Base-by-base conservation (phyloP, 35 echinoderm and acorn worm species). In the Chiridota heheva region DNA sequence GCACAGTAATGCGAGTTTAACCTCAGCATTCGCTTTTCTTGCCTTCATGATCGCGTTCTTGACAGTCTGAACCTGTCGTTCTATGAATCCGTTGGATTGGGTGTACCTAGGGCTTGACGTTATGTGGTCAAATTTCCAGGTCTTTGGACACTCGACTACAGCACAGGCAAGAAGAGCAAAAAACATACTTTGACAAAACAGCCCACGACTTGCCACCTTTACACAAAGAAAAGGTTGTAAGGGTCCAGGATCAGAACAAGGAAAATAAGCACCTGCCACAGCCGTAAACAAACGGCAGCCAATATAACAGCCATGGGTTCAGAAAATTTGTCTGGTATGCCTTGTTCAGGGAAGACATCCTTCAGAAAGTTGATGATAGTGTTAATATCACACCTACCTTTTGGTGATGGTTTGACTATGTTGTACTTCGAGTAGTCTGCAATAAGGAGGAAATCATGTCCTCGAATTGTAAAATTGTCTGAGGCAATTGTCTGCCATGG, bases 61-160 rank as follows among this genome's bases (percentile, higher is more conserved):
- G 10, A 86, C 77, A 42, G 63, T 85, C 7, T 84, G 62, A 5
- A 91, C 46, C 36, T 49, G 63, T 3, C 82, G 63, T 35, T 86
- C 73, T 43, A 86, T 86, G 47, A 80, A 85, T 28, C 82, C 89
- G 43, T 91, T 91, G 0, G 89, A 91, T 18, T 84, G 61, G 5
- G 82, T 73, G 64, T 84, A 91, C 33, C 65, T 15, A 25, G 80
- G 72, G 17, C 69, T 67, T 17, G 88, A 84, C n/a, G 7, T n/a
- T n/a, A n/a, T n/a, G n/a, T n/a, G n/a, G n/a, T n/a, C n/a, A n/a
- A n/a, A n/a, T n/a, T n/a, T n/a, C n/a, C n/a, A n/a, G n/a, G n/a
- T n/a, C n/a, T n/a, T n/a, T n/a, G n/a, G n/a, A n/a, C n/a, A n/a
- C n/a, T n/a, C n/a, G n/a, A n/a, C n/a, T n/a, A n/a, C n/a, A n/a